Evolutionary conservation across 2,797 vertebrate species (phyloP), one percentile per base, ranked within the genome.

Genomic region (Megalops cyprinoides): DNA sequence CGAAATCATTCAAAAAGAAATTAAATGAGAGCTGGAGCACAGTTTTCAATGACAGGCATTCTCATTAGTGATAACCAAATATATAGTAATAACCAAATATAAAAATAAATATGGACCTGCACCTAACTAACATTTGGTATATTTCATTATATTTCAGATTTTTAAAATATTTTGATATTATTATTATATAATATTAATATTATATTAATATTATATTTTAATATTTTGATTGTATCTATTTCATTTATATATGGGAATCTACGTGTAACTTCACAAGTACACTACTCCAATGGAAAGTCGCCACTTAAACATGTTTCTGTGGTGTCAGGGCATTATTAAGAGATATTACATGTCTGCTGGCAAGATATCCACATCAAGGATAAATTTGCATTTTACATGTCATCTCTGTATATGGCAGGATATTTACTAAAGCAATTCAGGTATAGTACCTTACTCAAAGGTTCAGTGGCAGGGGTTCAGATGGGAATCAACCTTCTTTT

Each of bases 381-480:
- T 39, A 67, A 4, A 67, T 34, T 2, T 25, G 3, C 18, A 31
- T 65, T 67, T 71, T 71, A n/a, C 7, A 44, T 39, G 10, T 71
- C 10, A 44, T 71, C 31, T 2, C 14, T 42, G 42, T 44, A 37
- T 71, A 2, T 44, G 12, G 20, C 39, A n/a, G 67, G 39, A 71
- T 71, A 71, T 71, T 71, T 71, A 44, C 15, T 3, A 23, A 71
- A 71, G 20, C 37, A 71, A 71, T 44, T 71, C n/a, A 39, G 67
- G 67, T 71, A 23, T 42, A 71, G 20, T 71, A 71, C 60, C 60
- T 34, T 15, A 34, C 28, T 65, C 60, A 31, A 12, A 12, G 60
- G 10, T 31, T 12, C 37, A 71, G 18, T 71, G 37, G 67, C 67
- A 12, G 39, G 23, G 23, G 37, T 20, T 39, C 67, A 44, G 39